Evolutionary conservation across 2,113 vertebrate genomes (phyloP).

Genomic region (Hippocampus guttulatus): DNA sequence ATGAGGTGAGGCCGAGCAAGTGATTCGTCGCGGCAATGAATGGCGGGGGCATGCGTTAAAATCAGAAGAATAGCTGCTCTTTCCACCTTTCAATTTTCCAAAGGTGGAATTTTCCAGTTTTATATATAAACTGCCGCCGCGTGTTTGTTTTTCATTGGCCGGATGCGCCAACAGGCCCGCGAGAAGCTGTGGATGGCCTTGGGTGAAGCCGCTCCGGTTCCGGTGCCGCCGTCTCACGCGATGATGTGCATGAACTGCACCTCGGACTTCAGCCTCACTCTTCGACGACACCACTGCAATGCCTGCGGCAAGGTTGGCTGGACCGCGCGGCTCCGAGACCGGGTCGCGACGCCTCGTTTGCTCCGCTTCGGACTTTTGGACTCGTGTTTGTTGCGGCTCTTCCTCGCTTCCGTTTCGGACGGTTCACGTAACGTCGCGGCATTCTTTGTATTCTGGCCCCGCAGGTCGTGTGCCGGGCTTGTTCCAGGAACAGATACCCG

Average conservation of each 20-base stretch:
- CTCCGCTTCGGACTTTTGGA: background rate
- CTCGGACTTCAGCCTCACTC: slow-evolving; percentile 89
- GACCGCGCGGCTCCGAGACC: background rate
- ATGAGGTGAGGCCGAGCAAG: slow-evolving; percentile 49
- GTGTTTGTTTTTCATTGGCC: background rate
- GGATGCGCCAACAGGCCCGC: slow-evolving; percentile 69
- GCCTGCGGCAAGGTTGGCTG: slow-evolving; percentile 88
- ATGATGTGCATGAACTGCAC: slow-evolving; percentile 98
- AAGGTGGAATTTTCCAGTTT: too few relatives aligned
- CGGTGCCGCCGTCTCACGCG: slow-evolving; percentile 87
- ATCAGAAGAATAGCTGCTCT: background rate
- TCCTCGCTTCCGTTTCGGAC: background rate
- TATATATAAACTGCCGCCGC: too few relatives aligned
- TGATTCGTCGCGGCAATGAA: background rate
- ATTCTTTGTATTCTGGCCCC: background rate
- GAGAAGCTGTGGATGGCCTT: slow-evolving; percentile 83
- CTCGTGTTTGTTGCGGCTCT: background rate
- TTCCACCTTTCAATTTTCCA: too few relatives aligned
- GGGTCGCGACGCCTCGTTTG: too few relatives aligned
- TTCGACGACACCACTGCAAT: slow-evolving; percentile 90
- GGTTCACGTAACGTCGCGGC: background rate
- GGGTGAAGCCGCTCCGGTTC: slow-evolving; percentile 85
- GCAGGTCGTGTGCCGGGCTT: slow-evolving; percentile 93
- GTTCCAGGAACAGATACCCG: slow-evolving; percentile 91
- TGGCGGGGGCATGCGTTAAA: background rate